phyloP scores from a whole-genome alignment of 64 coral and sea anemone species.

The Stichodactyla helianthus region DNA sequence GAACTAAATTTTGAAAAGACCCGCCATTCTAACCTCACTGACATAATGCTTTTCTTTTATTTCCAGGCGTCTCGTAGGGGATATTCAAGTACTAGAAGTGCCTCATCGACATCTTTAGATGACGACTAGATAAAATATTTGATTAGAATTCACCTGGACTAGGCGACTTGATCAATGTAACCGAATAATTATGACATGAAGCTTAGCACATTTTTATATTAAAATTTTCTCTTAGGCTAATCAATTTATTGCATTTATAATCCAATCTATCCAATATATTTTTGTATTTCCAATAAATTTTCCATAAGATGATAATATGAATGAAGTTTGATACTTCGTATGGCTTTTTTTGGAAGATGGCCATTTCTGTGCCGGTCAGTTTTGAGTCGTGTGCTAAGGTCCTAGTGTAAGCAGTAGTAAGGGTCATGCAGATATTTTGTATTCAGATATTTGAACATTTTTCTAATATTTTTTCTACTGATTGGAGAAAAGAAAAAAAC shows the following conservation, averaged over 20 bases:
- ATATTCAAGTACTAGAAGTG: constrained; percentile 5
- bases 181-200: background rate
- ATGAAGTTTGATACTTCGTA: constrained; percentile 4
- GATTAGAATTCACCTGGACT: background rate
- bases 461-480: background rate
- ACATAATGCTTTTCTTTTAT: background rate
- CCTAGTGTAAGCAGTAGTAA: background rate
- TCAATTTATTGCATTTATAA: constrained; percentile 13
- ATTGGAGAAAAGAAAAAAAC: background rate
- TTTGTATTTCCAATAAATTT: constrained; percentile 17
- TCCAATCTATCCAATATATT: constrained; percentile 1
- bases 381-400: background rate
- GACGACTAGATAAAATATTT: background rate
- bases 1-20: too few species aligned
- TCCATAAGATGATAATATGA: background rate
- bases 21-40: background rate
- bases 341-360: background rate
- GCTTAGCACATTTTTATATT: background rate
- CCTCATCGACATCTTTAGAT: constrained; percentile 11
- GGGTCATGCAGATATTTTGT: background rate
- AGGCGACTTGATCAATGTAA: background rate
- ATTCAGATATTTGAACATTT: background rate
- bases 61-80: constrained; percentile 18
- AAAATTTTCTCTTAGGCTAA: background rate
- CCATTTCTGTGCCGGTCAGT: background rate